Evolutionary conservation across 2,113 vertebrate species (phyloP).

Genomic region (Muscicapa adusta): DNA sequence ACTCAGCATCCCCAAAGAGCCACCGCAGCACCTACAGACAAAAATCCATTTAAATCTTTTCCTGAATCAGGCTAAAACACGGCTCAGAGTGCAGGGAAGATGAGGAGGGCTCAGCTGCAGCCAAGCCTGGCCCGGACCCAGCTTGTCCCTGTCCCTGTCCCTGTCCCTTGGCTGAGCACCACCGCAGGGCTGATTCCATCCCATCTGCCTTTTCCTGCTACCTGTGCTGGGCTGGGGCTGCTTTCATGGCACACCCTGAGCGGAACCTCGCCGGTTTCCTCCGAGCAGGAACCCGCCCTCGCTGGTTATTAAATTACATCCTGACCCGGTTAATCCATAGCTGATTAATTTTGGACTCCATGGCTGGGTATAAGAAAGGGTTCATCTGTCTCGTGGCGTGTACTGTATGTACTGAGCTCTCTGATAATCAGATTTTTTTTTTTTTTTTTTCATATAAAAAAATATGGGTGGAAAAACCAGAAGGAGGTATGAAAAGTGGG

Average conservation of each 20-base stretch:
- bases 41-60: neutral
- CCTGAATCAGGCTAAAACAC: neutral
- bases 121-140: neutral
- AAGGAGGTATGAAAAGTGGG: neutral
- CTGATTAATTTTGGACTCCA: constrained; percentile 58
- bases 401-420: neutral
- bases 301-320: constrained; percentile 56
- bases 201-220: neutral
- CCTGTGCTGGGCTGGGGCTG: neutral
- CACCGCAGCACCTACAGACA: neutral
- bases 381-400: constrained; percentile 5
- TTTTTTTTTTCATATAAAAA: neutral
- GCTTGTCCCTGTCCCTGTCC: neutral
- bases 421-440: constrained; percentile 43
- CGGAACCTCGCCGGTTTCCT: neutral
- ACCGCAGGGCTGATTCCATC: neutral
- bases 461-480: neutral
- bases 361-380: constrained; percentile 27
- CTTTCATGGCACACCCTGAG: neutral
- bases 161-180: neutral
- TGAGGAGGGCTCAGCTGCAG: neutral
- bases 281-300: neutral
- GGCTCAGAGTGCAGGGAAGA: rapidly evolving
- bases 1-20: neutral
- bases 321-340: constrained; percentile 61